Evolutionary conservation across 2,888 invertebrate species (phyloP).

Genomic region (Tribolium freemani): DNA sequence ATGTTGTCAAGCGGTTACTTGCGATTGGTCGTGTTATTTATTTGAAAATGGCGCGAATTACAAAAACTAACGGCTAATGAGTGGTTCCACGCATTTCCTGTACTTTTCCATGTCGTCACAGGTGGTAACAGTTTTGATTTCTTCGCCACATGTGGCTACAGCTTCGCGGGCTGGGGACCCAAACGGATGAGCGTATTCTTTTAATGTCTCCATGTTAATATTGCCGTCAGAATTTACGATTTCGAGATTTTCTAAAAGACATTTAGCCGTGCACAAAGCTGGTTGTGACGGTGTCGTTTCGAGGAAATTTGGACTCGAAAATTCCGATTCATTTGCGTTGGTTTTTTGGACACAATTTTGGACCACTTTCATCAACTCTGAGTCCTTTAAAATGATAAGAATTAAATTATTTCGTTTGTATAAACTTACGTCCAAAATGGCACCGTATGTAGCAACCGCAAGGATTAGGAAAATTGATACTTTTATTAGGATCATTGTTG

Average conservation of each 20-base stretch:
- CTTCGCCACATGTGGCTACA: not conserved
- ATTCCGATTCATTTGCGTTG: not conserved
- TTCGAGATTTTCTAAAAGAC: not conserved
- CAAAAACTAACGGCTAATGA: not conserved
- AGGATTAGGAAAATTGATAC: not conserved
- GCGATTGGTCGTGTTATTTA: not conserved
- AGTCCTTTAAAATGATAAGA: no score
- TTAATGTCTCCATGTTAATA: not conserved
- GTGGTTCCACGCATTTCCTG: not conserved
- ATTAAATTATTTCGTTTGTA: no score
- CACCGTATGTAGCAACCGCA: not conserved
- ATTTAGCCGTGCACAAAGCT: not conserved
- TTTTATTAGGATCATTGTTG: no score
- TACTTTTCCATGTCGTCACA: not conserved
- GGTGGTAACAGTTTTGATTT: not conserved
- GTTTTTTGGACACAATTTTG: not conserved
- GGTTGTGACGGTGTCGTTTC: not conserved
- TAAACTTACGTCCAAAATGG: not conserved
- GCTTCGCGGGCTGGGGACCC: no score
- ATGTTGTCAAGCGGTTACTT: not conserved
- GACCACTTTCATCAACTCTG: no score
- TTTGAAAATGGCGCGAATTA: no score
- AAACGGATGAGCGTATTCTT: not conserved
- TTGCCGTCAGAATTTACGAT: not conserved
- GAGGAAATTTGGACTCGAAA: not conserved